A percentile compares a stretch with the other conserved stretches of the same genome.
phyloP scores from a whole-genome alignment of 2,888 invertebrate genomes.

The Drosophila vallismaia region DNA sequence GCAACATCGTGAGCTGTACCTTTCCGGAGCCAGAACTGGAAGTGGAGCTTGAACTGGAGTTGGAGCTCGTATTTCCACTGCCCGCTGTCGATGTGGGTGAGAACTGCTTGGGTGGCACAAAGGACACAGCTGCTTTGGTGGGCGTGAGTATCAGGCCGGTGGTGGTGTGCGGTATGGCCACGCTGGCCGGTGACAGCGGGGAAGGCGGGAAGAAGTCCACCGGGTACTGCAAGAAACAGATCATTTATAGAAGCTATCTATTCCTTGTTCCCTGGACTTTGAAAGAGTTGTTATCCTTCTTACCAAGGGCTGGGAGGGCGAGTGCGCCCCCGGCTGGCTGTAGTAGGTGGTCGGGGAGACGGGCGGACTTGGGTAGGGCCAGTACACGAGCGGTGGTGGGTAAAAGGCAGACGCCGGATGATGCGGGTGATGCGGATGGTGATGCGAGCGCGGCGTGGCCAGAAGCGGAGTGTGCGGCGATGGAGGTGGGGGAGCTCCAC shows the following conservation, averaged over 20 bases:
- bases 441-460: constrained; percentile 80
- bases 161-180: constrained; percentile 51
- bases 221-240: constrained; percentile 71
- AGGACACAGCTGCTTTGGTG: constrained; percentile 66
- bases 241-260: not conserved
- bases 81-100: constrained; percentile 22
- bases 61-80: constrained; percentile 17
- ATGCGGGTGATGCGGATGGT: constrained; percentile 84
- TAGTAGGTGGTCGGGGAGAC: constrained; percentile 96
- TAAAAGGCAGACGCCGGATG: constrained; percentile 84
- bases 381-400: constrained; percentile 91
- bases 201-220: constrained; percentile 80
- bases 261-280: too few species aligned
- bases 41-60: constrained; percentile 16
- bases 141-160: constrained; percentile 78
- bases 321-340: constrained; percentile 86
- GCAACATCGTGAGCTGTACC: constrained; percentile 7
- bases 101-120: constrained; percentile 66
- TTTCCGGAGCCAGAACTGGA: constrained; percentile 5
- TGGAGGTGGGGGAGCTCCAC: constrained; percentile 84
- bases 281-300: constrained; percentile 6
- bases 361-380: constrained; percentile 97
- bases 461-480: constrained; percentile 75
- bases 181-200: constrained; percentile 72
- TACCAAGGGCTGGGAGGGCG: constrained; percentile 81